These are phyloP conservation scores for Amphibalanus amphitrite DNA, from an alignment of 1,140 invertebrate species.

Conservation along the genomic window DNA sequence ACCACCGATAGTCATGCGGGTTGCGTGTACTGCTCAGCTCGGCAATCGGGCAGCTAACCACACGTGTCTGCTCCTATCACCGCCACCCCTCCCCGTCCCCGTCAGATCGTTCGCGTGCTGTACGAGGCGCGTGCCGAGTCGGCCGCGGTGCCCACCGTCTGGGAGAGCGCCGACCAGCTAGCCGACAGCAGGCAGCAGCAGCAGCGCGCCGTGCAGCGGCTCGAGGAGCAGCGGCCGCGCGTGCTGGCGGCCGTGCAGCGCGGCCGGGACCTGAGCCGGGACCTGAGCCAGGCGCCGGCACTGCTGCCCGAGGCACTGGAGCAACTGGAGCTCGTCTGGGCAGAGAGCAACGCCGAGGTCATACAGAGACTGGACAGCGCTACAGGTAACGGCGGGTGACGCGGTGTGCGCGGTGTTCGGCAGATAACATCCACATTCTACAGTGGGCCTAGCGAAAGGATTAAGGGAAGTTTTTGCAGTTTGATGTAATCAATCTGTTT, in stretches of 20 bases:
- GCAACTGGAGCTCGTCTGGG: slow-evolving; percentile 55
- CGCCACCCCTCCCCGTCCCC: too few relatives aligned
- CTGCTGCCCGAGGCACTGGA: background rate
- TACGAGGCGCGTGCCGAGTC: slow-evolving; percentile 10
- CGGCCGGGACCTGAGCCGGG: slow-evolving; percentile 70
- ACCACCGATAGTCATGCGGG: too few relatives aligned
- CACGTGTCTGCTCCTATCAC: too few relatives aligned
- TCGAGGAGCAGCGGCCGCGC: slow-evolving; percentile 66
- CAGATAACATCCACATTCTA: too few relatives aligned
- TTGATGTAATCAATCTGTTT: too few relatives aligned
- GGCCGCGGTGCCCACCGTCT: slow-evolving; percentile 8
- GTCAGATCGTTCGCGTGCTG: slow-evolving; percentile 14
- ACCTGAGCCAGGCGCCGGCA: slow-evolving; percentile 35
- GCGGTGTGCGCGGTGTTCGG: too few relatives aligned
- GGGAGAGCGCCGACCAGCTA: background rate
- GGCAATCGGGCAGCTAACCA: too few relatives aligned
- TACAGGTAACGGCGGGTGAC: too few relatives aligned
- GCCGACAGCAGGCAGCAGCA: slow-evolving; percentile 54
- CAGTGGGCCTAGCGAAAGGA: too few relatives aligned
- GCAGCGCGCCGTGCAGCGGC: slow-evolving; percentile 54
- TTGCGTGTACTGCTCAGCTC: too few relatives aligned
- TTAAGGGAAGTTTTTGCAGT: too few relatives aligned
- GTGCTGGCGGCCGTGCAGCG: slow-evolving; percentile 78
- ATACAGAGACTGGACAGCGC: slow-evolving; percentile 63
- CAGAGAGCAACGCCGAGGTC: slow-evolving; percentile 64